These are phyloP conservation scores for Cephus cinctus DNA, from an alignment of 1,140 invertebrate genomes.

Conservation along the genomic window DNA sequence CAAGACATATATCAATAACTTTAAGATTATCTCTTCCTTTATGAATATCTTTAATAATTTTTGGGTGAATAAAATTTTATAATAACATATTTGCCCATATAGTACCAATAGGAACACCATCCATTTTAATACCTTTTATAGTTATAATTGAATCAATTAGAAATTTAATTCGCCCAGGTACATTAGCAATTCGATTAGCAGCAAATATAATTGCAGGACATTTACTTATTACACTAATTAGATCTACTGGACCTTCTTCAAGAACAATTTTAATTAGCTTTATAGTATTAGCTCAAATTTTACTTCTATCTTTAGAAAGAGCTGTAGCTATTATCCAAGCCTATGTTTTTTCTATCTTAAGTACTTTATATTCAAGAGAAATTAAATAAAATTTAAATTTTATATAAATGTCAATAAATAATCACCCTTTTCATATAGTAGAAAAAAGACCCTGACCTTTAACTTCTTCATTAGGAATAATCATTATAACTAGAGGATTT, in stretches of 20 bases:
- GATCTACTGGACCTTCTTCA: constrained; percentile 31
- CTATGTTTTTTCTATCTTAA: constrained; percentile 59
- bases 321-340: constrained; percentile 59
- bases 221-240: constrained; percentile 56
- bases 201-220: constrained; percentile 67
- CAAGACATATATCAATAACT: constrained; percentile 61
- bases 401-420: constrained; percentile 45
- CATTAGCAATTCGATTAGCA: constrained; percentile 60
- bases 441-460: constrained; percentile 60
- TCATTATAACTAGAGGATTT: constrained; percentile 51
- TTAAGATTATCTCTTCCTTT: constrained; percentile 58
- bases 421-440: constrained; percentile 58
- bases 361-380: constrained; percentile 57
- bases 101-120: constrained; percentile 61
- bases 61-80: constrained; percentile 58
- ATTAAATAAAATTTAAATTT: constrained; percentile 35
- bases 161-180: constrained; percentile 61
- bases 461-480: constrained; percentile 45
- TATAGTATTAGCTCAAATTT: constrained; percentile 52
- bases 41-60: constrained; percentile 64
- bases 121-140: constrained; percentile 57
- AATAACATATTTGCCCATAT: constrained; percentile 63
- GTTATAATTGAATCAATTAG: constrained; percentile 58
- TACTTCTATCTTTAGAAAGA: constrained; percentile 55
- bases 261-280: constrained; percentile 42